These are phyloP conservation scores for Grallaria varia DNA, from an alignment of 2,113 vertebrate genomes.

Conservation along the genomic window DNA sequence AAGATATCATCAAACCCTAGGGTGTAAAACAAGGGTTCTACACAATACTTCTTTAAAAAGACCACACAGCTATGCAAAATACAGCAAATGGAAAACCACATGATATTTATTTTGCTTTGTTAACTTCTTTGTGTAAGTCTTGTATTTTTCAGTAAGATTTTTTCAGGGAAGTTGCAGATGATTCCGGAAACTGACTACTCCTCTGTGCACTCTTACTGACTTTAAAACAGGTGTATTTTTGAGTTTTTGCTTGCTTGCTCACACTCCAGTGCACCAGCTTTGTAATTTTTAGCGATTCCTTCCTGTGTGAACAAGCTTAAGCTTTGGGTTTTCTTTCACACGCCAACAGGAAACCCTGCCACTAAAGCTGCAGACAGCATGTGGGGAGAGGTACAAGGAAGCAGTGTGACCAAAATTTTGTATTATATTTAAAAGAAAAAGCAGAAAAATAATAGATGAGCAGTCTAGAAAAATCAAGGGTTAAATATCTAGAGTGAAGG, in stretches of 20 bases:
- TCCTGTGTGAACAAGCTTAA: slow-evolving; percentile 31
- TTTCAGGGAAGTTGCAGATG: background rate
- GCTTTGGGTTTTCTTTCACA: background rate
- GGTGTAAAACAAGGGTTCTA: background rate
- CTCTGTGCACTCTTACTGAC: background rate
- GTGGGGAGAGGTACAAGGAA: background rate
- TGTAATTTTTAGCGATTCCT: slow-evolving; percentile 11
- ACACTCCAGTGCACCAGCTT: background rate
- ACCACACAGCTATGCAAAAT: background rate
- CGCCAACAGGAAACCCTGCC: slow-evolving; percentile 43
- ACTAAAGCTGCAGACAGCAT: background rate
- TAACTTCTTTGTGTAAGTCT: background rate
- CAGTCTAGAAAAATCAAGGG: background rate
- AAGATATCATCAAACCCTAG: background rate
- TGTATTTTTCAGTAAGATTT: background rate
- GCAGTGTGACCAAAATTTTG: background rate
- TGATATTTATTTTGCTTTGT: background rate
- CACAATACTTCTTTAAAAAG: background rate
- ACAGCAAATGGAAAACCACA: background rate
- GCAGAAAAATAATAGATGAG: background rate
- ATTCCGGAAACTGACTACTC: background rate
- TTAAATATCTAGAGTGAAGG: background rate
- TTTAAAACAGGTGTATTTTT: background rate
- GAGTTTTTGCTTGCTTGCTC: background rate
- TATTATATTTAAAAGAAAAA: background rate